A percentile compares a stretch with the other conserved stretches of the same genome.
These are phyloP conservation scores for Propithecus perrieri DNA, from an alignment of 2,797 vertebrate species.

Conservation along the genomic window DNA sequence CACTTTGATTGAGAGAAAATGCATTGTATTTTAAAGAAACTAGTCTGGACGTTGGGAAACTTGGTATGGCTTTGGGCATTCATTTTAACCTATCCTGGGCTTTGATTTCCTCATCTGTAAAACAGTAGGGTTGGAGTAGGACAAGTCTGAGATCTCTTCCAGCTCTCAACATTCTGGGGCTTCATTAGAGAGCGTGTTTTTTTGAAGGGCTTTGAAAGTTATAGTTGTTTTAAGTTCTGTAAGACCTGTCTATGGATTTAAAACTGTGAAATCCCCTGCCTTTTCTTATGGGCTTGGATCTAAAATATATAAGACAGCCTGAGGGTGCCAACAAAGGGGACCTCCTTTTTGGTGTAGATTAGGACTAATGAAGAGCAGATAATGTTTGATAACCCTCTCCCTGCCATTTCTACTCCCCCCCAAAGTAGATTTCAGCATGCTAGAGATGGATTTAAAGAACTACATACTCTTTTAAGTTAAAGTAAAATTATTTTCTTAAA, in stretches of 20 bases:
- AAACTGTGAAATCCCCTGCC: background rate
- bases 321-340: background rate
- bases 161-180: background rate
- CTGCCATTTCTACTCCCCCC: background rate
- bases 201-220: background rate
- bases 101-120: background rate
- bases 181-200: background rate
- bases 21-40: background rate
- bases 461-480: background rate
- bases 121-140: background rate
- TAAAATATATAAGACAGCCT: background rate
- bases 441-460: background rate
- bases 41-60: background rate
- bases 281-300: background rate
- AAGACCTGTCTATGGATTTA: background rate
- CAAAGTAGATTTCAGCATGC: background rate
- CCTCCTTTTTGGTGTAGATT: background rate
- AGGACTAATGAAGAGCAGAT: background rate
- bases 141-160: background rate
- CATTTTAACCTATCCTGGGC: background rate
- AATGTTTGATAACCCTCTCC: background rate
- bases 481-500: background rate
- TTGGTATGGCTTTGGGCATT: background rate
- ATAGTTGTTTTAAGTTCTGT: background rate
- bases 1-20: background rate